phyloP scores from a whole-genome alignment of 2,113 vertebrate genomes.

The Piaya cayana region DNA sequence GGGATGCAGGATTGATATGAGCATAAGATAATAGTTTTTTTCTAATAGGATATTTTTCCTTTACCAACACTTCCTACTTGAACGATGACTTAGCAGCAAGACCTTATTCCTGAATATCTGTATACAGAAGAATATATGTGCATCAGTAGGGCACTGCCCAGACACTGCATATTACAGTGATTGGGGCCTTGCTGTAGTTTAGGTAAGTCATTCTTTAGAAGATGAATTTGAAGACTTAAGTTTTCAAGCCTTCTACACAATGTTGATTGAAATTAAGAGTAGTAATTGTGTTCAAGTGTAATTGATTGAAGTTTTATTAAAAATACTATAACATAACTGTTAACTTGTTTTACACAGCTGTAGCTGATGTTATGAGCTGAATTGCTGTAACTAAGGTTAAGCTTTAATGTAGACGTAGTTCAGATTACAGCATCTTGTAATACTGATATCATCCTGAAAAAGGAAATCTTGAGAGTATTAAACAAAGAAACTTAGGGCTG shows the following conservation, averaged over 20 bases:
- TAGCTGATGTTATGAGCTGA: not conserved
- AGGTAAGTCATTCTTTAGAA: not conserved
- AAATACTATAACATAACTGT: not conserved
- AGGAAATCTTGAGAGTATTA: slow-evolving; percentile 8
- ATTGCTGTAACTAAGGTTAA: not conserved
- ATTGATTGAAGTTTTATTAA: not conserved
- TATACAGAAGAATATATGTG: not conserved
- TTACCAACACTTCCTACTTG: not conserved
- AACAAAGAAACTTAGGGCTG: not conserved
- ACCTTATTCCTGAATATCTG: not conserved
- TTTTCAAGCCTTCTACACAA: not conserved
- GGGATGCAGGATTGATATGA: not conserved
- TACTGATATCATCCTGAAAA: slow-evolving; percentile 16
- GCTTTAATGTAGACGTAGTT: not conserved
- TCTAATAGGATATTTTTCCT: not conserved
- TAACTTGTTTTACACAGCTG: not conserved
- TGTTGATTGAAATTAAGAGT: not conserved
- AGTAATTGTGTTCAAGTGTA: not conserved
- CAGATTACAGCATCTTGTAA: not conserved
- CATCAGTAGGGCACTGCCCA: not conserved
- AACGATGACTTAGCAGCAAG: not conserved
- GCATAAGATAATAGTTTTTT: not conserved
- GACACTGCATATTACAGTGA: not conserved
- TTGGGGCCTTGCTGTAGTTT: not conserved
- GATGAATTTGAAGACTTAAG: not conserved